Conservation (phyloP, 2,113 vertebrate species). For the Ciconia stormi region DNA sequence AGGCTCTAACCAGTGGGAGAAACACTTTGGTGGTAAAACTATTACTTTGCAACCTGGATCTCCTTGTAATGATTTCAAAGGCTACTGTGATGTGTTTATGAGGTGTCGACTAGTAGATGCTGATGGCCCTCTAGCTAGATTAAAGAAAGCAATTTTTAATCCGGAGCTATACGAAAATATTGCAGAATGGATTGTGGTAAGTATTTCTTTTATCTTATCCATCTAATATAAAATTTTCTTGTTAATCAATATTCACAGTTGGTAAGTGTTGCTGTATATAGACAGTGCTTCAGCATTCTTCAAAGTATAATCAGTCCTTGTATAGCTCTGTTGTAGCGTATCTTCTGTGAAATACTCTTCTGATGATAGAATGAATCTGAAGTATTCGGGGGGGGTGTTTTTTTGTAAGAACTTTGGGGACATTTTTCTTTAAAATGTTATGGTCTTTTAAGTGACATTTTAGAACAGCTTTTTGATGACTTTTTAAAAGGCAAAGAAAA, state of each 20-base stretch:
- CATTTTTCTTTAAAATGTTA: neutral
- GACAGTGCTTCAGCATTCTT: neutral
- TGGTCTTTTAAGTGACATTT: neutral
- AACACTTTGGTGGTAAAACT: conserved; percentile 75
- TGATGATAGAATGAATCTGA: neutral
- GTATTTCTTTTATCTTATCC: conserved; percentile 28
- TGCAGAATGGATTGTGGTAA: conserved; percentile 96
- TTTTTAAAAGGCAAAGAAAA: neutral
- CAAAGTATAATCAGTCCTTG: neutral
- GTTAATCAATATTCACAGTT: neutral
- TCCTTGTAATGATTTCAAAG: conserved; percentile 96
- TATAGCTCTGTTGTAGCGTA: neutral
- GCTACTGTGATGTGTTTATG: conserved; percentile 98
- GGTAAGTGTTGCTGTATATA: neutral
- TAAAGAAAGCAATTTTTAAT: conserved; percentile 98
- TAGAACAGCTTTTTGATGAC: neutral
- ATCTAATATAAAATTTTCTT: neutral
- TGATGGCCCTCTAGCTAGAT: conserved; percentile 91
- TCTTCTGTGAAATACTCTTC: neutral
- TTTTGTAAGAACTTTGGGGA: neutral
- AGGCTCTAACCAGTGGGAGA: conserved; percentile 81
- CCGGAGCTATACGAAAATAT: conserved; percentile 94
- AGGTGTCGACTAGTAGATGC: conserved; percentile 94
- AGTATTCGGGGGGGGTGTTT: neutral
- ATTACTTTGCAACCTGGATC: conserved; percentile 93